Evolutionary conservation across 2,797 vertebrate species (phyloP).

Genomic region (Chrysocyon brachyurus): DNA sequence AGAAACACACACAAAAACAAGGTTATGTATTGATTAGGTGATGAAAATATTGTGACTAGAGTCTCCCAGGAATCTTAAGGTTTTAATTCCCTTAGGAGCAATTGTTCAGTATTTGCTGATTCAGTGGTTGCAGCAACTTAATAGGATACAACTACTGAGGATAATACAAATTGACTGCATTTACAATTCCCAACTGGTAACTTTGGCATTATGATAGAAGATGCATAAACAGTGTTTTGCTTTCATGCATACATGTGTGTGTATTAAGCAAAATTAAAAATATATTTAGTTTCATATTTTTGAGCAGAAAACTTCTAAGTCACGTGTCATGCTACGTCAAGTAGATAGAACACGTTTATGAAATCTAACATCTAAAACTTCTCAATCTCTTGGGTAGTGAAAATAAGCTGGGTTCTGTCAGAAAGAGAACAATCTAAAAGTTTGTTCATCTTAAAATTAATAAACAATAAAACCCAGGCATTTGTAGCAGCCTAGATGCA

Average conservation of each 20-base stretch:
- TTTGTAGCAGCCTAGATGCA: not conserved
- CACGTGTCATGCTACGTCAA: not conserved
- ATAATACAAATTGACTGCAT: not conserved
- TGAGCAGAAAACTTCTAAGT: constrained; percentile 6
- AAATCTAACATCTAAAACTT: not conserved
- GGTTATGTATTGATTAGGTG: not conserved
- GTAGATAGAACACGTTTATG: not conserved
- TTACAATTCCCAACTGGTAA: not conserved
- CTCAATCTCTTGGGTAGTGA: not conserved
- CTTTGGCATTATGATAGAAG: not conserved
- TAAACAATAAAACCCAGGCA: not conserved
- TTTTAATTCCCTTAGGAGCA: not conserved
- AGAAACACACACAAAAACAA: not conserved
- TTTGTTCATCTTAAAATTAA: not conserved
- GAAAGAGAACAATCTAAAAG: not conserved
- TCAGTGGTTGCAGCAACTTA: not conserved
- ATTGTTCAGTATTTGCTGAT: not conserved
- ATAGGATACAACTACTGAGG: not conserved
- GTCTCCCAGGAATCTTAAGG: not conserved
- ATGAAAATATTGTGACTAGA: not conserved
- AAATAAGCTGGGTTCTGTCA: not conserved
- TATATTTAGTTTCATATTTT: not conserved
- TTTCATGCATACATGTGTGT: not conserved
- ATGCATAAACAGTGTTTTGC: not conserved
- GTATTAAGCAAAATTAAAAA: not conserved